phyloP scores from a whole-genome alignment of 2,113 vertebrate species.

The Chauna torquata region DNA sequence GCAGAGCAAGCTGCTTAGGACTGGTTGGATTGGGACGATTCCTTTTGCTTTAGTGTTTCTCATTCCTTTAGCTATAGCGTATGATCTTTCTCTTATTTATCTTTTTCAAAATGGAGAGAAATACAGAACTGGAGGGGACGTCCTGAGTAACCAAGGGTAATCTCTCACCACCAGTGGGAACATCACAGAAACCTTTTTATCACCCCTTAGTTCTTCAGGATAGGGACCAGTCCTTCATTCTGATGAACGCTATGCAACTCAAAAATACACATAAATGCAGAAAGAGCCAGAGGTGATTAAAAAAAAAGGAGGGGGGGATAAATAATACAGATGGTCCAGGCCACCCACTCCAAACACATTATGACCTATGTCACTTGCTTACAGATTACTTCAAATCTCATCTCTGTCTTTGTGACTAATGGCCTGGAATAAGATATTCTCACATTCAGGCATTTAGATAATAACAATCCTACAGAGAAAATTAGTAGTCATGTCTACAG shows the following conservation, averaged over 20 bases:
- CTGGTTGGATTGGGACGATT: neutral
- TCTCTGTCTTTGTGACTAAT: neutral
- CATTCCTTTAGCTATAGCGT: neutral
- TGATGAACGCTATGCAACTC: neutral
- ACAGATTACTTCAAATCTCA: neutral
- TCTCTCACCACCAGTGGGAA: neutral
- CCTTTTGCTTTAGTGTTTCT: neutral
- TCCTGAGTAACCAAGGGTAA: neutral
- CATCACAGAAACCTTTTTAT: neutral
- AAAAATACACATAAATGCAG: neutral
- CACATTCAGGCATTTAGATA: neutral
- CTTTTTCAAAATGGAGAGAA: neutral
- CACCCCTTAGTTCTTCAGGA: neutral
- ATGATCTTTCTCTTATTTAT: neutral
- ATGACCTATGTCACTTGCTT: neutral
- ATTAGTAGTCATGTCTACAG: neutral
- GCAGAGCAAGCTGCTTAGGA: neutral
- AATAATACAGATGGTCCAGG: neutral
- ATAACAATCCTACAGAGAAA: neutral
- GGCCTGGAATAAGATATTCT: neutral
- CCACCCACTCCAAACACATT: neutral
- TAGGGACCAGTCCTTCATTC: neutral
- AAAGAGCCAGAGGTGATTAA: neutral
- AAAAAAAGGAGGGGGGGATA: neutral
- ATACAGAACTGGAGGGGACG: neutral